These are phyloP conservation scores for Sylvia borin DNA, from an alignment of 2,797 vertebrate species.

Conservation along the genomic window DNA sequence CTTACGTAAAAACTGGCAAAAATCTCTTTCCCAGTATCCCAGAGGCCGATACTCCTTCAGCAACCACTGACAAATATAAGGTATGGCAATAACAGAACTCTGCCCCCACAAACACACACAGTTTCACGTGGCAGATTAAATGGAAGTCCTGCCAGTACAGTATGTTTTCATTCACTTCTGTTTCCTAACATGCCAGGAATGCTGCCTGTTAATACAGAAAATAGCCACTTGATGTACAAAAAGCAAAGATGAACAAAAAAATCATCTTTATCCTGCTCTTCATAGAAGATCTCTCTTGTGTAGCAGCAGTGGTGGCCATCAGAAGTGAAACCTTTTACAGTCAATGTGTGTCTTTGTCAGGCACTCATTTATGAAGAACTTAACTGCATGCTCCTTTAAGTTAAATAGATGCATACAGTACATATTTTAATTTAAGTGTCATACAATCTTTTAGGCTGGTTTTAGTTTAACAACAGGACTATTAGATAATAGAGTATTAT, in stretches of 20 bases:
- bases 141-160: slow-evolving; percentile 36
- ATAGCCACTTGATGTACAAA: slow-evolving; percentile 49
- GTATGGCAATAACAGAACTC: background rate
- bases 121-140: slow-evolving; percentile 39
- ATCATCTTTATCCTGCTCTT: slow-evolving; percentile 46
- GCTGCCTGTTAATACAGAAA: background rate
- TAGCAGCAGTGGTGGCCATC: slow-evolving; percentile 25
- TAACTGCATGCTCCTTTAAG: slow-evolving; percentile 49
- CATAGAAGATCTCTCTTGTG: slow-evolving; percentile 20
- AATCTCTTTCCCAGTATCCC: background rate
- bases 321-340: slow-evolving; percentile 42
- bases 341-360: slow-evolving; percentile 51
- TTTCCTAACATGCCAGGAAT: slow-evolving; percentile 53
- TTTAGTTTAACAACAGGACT: slow-evolving; percentile 49
- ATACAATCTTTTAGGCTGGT: slow-evolving; percentile 45
- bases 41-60: slow-evolving; percentile 4
- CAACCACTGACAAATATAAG: slow-evolving; percentile 27
- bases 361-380: slow-evolving; percentile 44
- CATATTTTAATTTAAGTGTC: slow-evolving; percentile 48
- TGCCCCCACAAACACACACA: background rate
- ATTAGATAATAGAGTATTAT: background rate
- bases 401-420: slow-evolving; percentile 36
- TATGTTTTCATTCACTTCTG: slow-evolving; percentile 33
- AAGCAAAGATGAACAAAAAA: slow-evolving; percentile 56
- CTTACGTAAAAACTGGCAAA: background rate